Evolutionary conservation across 2,888 invertebrate species (phyloP).

Genomic region (Lordiphosa fenestrarum): DNA sequence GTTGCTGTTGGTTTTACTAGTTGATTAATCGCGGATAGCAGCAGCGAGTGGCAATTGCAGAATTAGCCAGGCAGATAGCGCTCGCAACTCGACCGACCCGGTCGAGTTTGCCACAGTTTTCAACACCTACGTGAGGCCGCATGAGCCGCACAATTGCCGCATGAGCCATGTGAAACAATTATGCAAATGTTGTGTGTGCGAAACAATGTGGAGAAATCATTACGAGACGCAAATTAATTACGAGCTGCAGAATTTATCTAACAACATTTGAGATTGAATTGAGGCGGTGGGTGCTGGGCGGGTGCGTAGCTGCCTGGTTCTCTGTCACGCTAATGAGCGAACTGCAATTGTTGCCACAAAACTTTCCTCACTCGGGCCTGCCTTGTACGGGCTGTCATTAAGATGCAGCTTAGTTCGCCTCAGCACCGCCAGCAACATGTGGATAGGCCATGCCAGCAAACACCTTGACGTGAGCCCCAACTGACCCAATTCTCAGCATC

Average conservation of each 20-base stretch:
- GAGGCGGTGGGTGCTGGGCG: conserved; percentile 8
- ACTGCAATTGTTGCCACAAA: conserved; percentile 66
- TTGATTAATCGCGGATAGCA: conserved; percentile 70
- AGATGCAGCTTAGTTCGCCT: conserved; percentile 50
- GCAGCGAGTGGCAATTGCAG: conserved; percentile 61
- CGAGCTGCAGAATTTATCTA: conserved; percentile 48
- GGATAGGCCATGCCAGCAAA: conserved; percentile 36
- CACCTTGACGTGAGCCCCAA: conserved; percentile 59
- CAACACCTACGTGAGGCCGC: conserved; percentile 58
- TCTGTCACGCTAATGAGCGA: conserved; percentile 73
- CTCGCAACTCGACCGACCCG: conserved; percentile 38
- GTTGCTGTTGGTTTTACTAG: conserved; percentile 29
- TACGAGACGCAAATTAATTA: conserved; percentile 68
- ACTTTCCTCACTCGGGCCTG: conserved; percentile 43
- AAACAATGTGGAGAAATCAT: conserved; percentile 69
- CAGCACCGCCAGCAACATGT: conserved; percentile 44
- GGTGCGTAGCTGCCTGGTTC: conserved; percentile 33
- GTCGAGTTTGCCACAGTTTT: conserved; percentile 36
- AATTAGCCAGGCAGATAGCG: conserved; percentile 63
- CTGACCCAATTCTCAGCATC: conserved; percentile 43
- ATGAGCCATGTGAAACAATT: conserved; percentile 63
- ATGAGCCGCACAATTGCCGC: conserved; percentile 12
- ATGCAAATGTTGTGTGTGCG: conserved; percentile 57
- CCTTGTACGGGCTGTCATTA: conserved; percentile 55
- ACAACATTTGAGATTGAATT: conserved; percentile 39